Conservation (phyloP, 1,140 invertebrate genomes). For the Drosophila equinoxialis region DNA sequence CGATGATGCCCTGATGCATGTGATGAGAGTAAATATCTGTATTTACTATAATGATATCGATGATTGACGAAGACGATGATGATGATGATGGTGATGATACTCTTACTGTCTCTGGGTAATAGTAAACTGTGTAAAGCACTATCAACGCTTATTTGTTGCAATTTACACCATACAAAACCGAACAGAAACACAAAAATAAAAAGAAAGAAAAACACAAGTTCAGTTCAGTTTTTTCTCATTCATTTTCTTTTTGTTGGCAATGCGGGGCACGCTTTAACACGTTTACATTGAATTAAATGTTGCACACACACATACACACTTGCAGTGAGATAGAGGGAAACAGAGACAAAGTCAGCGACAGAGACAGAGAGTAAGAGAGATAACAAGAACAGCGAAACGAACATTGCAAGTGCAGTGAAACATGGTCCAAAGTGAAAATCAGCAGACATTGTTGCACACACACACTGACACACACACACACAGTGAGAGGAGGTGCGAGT, state of each 20-base stretch:
- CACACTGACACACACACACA: conserved; percentile 14
- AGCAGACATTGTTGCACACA: conserved; percentile 71
- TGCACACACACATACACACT: conserved; percentile 34
- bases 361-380: conserved; percentile 16
- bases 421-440: conserved; percentile 67
- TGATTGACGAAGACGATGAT: background rate
- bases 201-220: conserved; percentile 23
- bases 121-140: conserved; percentile 11
- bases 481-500: conserved; percentile 18
- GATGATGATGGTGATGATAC: no score
- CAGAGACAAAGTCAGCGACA: conserved; percentile 46
- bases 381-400: conserved; percentile 35
- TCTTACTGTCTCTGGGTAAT: background rate
- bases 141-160: conserved; percentile 12
- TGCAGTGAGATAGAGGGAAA: conserved; percentile 38
- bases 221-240: conserved; percentile 12
- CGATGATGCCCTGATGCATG: conserved; percentile 3
- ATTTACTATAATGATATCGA: conserved; percentile 11
- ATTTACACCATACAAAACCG: conserved; percentile 1
- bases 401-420: conserved; percentile 49
- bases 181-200: background rate
- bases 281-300: conserved; percentile 78
- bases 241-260: conserved; percentile 56
- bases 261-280: conserved; percentile 69
- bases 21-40: conserved; percentile 8